phyloP scores from a whole-genome alignment of 92 coral and sea anemone species.

The Heliopora coerulea region DNA sequence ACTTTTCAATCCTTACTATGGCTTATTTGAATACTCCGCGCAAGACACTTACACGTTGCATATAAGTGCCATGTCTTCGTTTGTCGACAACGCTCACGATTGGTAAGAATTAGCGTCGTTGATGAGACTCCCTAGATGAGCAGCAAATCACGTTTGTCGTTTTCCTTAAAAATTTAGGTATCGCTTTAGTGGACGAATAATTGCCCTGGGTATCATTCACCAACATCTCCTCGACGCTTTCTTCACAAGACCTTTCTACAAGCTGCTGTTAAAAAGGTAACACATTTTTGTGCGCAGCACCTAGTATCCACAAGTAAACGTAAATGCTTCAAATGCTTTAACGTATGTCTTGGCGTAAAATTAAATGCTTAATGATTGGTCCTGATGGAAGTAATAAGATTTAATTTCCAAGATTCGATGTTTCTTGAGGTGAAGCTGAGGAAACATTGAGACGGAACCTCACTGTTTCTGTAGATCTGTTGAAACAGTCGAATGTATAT shows the following conservation, averaged over 20 bases:
- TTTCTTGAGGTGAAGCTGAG: no score
- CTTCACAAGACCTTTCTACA: constrained; percentile 96
- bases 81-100: constrained; percentile 97
- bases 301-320: no score
- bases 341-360: no score
- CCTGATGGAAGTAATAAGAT: no score
- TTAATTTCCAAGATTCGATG: no score
- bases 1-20: constrained; percentile 96
- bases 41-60: constrained; percentile 98
- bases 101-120: constrained; percentile 56
- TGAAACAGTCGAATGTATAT: no score
- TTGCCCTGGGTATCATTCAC: constrained; percentile 88
- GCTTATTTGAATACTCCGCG: constrained; percentile 97
- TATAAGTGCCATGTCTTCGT: constrained; percentile 95
- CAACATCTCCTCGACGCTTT: constrained; percentile 97
- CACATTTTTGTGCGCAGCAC: no score
- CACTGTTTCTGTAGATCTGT: no score
- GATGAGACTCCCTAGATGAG: not conserved
- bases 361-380: no score
- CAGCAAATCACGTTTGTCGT: not conserved
- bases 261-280: constrained; percentile 88
- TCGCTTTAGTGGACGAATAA: constrained; percentile 92
- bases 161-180: constrained; percentile 58
- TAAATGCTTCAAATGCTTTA: no score
- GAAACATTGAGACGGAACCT: no score